phyloP scores from a whole-genome alignment of 64 coral and sea anemone species.

The Cladopsammia gracilis region DNA sequence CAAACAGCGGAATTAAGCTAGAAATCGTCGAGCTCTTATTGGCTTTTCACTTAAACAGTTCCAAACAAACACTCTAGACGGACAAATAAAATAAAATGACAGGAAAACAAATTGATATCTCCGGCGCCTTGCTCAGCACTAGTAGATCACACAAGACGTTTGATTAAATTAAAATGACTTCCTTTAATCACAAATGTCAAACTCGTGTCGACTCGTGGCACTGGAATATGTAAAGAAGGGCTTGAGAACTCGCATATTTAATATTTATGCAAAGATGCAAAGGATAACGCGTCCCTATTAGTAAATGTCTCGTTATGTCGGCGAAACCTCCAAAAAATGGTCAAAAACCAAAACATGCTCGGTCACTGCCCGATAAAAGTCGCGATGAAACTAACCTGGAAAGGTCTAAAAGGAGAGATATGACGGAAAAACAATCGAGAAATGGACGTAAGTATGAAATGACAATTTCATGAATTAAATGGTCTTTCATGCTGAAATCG shows the following conservation, averaged over 20 bases:
- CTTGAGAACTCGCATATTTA: background rate
- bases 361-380: background rate
- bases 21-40: too few species aligned
- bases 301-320: background rate
- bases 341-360: background rate
- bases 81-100: background rate
- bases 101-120: background rate
- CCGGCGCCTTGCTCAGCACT: background rate
- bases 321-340: background rate
- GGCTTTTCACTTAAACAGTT: background rate
- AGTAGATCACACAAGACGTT: background rate
- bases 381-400: background rate
- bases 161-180: slow-evolving; percentile 18
- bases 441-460: background rate
- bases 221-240: background rate
- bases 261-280: background rate
- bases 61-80: background rate
- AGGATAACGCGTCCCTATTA: too few species aligned
- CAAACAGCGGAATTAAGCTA: too few species aligned
- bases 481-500: too few species aligned
- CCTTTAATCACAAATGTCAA: background rate
- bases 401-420: background rate
- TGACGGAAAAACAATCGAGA: background rate
- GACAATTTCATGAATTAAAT: too few species aligned
- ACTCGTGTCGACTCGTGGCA: background rate